These are phyloP conservation scores for Carapus acus DNA, from an alignment of 2,797 vertebrate genomes.

Conservation along the genomic window DNA sequence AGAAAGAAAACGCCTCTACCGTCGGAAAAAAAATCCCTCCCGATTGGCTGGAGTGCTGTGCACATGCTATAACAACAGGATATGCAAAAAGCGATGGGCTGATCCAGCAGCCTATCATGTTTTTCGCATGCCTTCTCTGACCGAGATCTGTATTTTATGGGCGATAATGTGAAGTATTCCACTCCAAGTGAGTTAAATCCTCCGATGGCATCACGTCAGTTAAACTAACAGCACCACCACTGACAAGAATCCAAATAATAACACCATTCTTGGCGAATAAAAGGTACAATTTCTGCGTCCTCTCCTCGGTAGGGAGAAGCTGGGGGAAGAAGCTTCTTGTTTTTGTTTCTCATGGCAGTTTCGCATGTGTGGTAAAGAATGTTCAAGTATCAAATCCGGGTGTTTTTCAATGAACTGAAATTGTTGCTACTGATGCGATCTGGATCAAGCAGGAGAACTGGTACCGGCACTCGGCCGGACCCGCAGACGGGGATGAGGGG, in stretches of 20 bases:
- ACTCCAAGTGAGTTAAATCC: conserved; percentile 9
- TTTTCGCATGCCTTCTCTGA: conserved; percentile 38
- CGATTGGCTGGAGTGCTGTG: conserved; percentile 59
- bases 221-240: conserved; percentile 12
- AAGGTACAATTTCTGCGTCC: too few species aligned
- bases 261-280: neutral
- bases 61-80: conserved; percentile 71
- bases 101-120: conserved; percentile 55
- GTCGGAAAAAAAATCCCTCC: conserved; percentile 50
- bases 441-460: conserved; percentile 70
- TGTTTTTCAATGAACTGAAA: conserved; percentile 86
- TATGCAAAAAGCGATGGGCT: conserved; percentile 60
- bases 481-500: conserved; percentile 61
- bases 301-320: neutral
- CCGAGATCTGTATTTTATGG: conserved; percentile 35
- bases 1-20: conserved; percentile 46
- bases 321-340: too few species aligned
- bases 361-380: conserved; percentile 66
- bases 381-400: conserved; percentile 82
- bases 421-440: conserved; percentile 83
- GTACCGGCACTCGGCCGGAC: conserved; percentile 69
- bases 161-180: conserved; percentile 18
- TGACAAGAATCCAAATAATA: conserved; percentile 15
- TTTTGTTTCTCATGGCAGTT: conserved; percentile 26
- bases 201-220: conserved; percentile 9